Evolutionary conservation across 2,797 vertebrate genomes (phyloP), one percentile per base, ranked within the genome.

Genomic region (Cryptoblepharus egeriae): DNA sequence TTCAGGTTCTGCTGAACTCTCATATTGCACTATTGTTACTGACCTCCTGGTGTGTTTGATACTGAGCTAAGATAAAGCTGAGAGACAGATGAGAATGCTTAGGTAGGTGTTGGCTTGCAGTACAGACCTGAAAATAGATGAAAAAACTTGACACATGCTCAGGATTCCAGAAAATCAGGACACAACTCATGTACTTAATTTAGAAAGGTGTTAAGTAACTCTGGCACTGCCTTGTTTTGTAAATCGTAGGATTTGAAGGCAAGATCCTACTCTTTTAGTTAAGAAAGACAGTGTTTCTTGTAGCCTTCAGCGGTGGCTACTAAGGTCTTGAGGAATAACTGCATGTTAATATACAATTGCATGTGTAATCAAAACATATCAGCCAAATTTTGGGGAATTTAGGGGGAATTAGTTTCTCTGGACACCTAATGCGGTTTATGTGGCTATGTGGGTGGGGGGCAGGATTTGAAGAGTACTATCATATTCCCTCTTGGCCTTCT

Each of bases 121-220:
- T 85, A 4, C 86, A 86, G 90, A 73, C 82, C 85, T 92, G 35
- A 81, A 82, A 55, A 30, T 81, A 73, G 87, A 80, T 88, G 61
- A 77, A 78, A 87, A 77, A 58, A 79, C 81, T 88, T 92, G 75
- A 79, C 80, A 81, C 77, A 52, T 52, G 55, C 42, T 69, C 61
- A 61, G 55, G 49, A 57, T 74, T 15, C 63, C 45, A n/a, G 60
- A 61, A 85, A 72, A 77, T 77, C 73, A 8, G 63, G 70, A 42
- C 49, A 65, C 39, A 70, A 42, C 63, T 85, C 10, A 39, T 16
- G 39, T 37, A 22, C 5, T 55, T 55, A 52, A 60, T 70, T 28
- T 30, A 55, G 52, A 74, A 58, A 82, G 76, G 65, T 70, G 71
- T 61, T 39, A 68, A n/a, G n/a, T 13, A 79, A 0, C 5, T 61